Percentiles rank a stretch among this genome's conserved stretches.
phyloP scores from a whole-genome alignment of 2,888 invertebrate genomes.

The Taenaris catops region DNA sequence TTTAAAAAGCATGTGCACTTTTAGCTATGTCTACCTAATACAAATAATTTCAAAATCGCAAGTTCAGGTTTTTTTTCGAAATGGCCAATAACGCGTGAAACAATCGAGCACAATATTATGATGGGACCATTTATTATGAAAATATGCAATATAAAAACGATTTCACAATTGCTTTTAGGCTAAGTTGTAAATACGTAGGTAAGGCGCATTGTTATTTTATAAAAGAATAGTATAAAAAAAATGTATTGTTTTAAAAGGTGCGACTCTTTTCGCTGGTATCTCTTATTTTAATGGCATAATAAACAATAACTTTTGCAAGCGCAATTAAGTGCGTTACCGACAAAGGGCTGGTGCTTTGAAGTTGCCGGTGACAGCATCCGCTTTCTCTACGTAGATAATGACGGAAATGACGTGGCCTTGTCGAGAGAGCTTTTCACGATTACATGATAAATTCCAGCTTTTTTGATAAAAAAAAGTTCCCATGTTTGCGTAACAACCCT shows the following conservation, averaged over 20 bases:
- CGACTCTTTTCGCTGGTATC: conserved; percentile 36
- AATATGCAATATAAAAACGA: too few species aligned
- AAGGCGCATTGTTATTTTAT: too few species aligned
- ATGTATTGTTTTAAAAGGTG: conserved; percentile 8
- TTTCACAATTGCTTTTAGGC: too few species aligned
- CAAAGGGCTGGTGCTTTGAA: conserved; percentile 62
- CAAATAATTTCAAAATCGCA: too few species aligned
- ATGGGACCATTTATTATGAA: too few species aligned
- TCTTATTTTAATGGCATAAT: conserved; percentile 41
- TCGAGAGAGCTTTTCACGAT: conserved; percentile 65
- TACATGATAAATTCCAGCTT: conserved; percentile 67
- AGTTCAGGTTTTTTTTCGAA: too few species aligned
- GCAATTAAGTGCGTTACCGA: conserved; percentile 54
- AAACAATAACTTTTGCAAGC: conserved; percentile 63
- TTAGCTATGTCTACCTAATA: too few species aligned
- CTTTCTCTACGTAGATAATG: conserved; percentile 61
- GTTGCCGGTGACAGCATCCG: conserved; percentile 61
- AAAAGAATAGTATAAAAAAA: too few species aligned
- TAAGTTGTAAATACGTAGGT: too few species aligned
- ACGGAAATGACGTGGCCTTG: conserved; percentile 73
- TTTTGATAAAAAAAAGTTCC: conserved; percentile 37
- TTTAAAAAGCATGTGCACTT: too few species aligned
- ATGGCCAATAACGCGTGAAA: too few species aligned
- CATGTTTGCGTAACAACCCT: conserved; percentile 36
- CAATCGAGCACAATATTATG: too few species aligned